Percentiles rank a stretch among this genome's conserved stretches.
Evolutionary conservation across 1,140 invertebrate genomes (phyloP).

Genomic region (Magallana ariakensis): DNA sequence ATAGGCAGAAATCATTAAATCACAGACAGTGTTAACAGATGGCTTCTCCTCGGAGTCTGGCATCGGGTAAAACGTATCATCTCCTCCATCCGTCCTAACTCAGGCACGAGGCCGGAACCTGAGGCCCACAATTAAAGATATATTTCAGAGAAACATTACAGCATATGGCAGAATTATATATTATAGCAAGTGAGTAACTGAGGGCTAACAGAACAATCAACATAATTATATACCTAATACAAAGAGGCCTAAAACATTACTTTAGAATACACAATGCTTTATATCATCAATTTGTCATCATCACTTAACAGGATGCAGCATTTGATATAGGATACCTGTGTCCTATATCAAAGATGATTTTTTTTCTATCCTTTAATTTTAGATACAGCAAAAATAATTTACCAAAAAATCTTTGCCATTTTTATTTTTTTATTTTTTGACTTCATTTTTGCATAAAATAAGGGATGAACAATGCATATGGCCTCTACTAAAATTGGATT

Average conservation of each 20-base stretch:
- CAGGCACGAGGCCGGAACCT: neutral
- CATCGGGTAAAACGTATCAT: neutral
- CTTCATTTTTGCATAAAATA: no score
- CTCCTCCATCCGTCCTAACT: neutral
- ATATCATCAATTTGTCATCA: no score
- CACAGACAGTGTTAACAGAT: conserved; percentile 38
- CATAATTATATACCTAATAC: conserved; percentile 10
- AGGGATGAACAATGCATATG: no score
- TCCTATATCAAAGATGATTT: no score
- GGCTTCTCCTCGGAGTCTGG: conserved; percentile 9
- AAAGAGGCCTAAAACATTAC: neutral
- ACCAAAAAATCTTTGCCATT: no score
- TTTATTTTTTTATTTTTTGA: no score
- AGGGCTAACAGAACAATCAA: neutral
- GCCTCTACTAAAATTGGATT: no score
- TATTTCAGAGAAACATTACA: no score
- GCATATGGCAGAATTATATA: neutral
- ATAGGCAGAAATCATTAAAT: conserved; percentile 34
- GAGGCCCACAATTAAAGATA: neutral
- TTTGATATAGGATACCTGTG: no score
- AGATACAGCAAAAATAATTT: no score
- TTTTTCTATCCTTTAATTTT: no score
- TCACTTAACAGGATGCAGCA: no score
- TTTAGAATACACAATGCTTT: neutral
- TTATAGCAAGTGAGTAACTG: neutral